A percentile compares a stretch with the other conserved stretches of the same genome.
These are phyloP conservation scores for Ptilonorhynchus violaceus DNA, from an alignment of 2,113 vertebrate species.

Conservation along the genomic window DNA sequence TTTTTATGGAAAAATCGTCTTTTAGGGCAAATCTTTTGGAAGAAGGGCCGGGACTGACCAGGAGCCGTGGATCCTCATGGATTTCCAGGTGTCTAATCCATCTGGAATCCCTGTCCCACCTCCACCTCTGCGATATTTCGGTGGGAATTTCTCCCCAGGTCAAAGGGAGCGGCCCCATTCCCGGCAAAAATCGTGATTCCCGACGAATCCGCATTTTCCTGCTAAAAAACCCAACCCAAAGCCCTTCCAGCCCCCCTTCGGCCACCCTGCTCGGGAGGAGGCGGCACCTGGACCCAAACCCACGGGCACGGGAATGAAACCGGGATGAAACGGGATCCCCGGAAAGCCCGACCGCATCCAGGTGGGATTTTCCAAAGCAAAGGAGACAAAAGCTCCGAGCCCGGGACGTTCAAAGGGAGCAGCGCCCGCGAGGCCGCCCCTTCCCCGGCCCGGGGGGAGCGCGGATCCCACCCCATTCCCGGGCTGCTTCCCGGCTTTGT, in stretches of 20 bases:
- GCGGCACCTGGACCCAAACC: background rate
- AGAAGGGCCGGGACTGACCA: background rate
- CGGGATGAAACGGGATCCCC: background rate
- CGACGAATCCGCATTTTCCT: background rate
- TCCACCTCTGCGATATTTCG: background rate
- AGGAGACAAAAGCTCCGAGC: background rate
- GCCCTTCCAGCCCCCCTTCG: background rate
- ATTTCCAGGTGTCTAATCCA: background rate
- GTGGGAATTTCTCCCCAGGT: background rate
- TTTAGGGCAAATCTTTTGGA: background rate
- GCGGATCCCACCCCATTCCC: background rate
- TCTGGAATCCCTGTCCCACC: background rate
- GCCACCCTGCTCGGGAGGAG: fast-evolving
- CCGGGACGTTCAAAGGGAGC: background rate
- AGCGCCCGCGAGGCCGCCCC: background rate
- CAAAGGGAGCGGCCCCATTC: background rate
- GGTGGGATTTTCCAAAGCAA: background rate
- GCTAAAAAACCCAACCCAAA: background rate
- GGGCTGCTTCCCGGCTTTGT: background rate
- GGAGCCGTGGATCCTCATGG: fast-evolving
- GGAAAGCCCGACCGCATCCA: background rate
- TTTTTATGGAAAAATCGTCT: background rate
- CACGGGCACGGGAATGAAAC: fast-evolving
- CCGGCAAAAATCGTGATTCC: background rate
- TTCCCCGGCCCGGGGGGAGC: background rate